Base-by-base conservation (phyloP, 2,113 vertebrate genomes). In the Dendropsophus ebraccatus region DNA sequence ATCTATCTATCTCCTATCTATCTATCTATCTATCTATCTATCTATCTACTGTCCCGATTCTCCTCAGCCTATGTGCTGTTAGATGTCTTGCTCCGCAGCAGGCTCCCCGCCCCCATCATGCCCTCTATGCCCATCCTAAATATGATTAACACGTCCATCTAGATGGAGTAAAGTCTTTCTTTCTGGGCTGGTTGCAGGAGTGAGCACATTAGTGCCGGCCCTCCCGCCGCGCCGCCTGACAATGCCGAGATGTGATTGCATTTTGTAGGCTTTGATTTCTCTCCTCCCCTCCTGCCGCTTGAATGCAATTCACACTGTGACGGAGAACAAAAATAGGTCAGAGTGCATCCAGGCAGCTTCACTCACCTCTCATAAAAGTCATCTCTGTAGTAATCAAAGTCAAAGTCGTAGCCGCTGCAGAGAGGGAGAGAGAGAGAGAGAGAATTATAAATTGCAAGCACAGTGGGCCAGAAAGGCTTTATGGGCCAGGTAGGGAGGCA, bases 311-410 rank as follows among this genome's bases (percentile, higher is more conserved):
- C 84, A 81, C 50, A 86, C 76, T 70, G 83, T 76, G 72, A 84
- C 11, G 23, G 84, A 65, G 86, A 86, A 82, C 87, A 60, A 86
- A 35, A 87, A 25, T 87, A 75, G 86, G 87, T 89, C 88, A 90
- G 60, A 88, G 86, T 85, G 76, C 85, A 87, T 88, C 86, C 70
- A 14, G 12, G 78, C 69, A 19, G 87, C 30, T 88, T 87, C 88
- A 81, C 94, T 94, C 89, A 98, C 97, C 97, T 97, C 92, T 96
- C 94, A 4, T 96, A 97, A 93, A 97, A 97, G 89, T 96, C 94
- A 4, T 97, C 95, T 92, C 94, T 94, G 94, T 96, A 97, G 91
- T 95, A 96, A 89, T 97, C 96, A 23, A 95, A 97, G 91, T 96
- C 96, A 82, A 97, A 95, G 87, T 96, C 96, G 25, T 97, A 97